Base-by-base conservation (phyloP, 2,113 vertebrate species). In the Etheostoma cragini region DNA sequence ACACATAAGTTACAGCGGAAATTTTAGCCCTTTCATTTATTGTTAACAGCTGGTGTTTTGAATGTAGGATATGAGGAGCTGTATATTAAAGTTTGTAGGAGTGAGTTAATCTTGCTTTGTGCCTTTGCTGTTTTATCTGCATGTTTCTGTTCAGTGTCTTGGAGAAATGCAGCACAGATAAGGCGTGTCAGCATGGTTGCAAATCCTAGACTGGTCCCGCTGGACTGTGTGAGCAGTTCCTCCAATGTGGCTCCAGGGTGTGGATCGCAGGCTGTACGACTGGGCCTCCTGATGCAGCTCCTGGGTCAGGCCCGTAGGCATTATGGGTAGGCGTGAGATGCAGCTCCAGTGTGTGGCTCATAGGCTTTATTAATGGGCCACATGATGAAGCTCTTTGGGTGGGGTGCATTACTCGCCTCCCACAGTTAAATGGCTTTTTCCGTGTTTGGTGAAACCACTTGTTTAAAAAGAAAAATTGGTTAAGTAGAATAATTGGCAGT, bases 171-270 rank as follows among this genome's bases (percentile, higher is more conserved):
- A 54, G 73, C 62, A 5, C 68, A 84, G 81, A 89, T 72, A 71
- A 89, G 88, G 92, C 71, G 82, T 90, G 91, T 88, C 88, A 79
- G 76, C 76, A 26, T 91, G 82, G 83, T 89, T 93, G 85, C 85
- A 83, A 82, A 88, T 91, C 78, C 76, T 84, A n/a, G 61, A 65
- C 77, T n/a, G 72, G 73, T 90, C 88, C 76, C 58, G 8, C 72
- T 78, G 86, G 86, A 85, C 70, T 70, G 35, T 79, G 87, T 72
- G 71, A 88, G 83, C 76, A 74, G 85, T 84, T 89, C 87, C 19
- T 84, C 60, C 76, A 54, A 78, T 26, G 87, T 82, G 71, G 82
- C 81, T 89, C 68, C 72, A 24, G 88, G 91, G 89, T 80, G 90
- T 86, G 87, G 77, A 85, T 75, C 15, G 4, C n/a, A 80, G 76